These are phyloP conservation scores for Siderastrea radians DNA, from an alignment of 92 coral and sea anemone species.

Conservation along the genomic window DNA sequence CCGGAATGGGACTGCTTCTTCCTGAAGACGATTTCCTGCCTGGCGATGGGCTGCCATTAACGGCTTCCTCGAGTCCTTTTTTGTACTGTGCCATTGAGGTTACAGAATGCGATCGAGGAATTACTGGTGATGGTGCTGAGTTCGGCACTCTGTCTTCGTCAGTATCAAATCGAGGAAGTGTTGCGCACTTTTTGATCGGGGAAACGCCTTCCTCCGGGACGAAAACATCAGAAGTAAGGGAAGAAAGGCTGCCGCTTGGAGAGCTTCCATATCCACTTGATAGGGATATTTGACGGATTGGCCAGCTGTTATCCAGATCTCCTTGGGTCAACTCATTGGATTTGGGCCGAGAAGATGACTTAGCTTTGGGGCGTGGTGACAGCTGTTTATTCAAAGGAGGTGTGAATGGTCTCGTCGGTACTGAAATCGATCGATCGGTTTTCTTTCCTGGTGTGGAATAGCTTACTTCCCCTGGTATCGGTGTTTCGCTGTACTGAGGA, in stretches of 20 bases:
- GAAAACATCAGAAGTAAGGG: constrained; percentile 32
- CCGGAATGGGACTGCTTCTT: constrained; percentile 34
- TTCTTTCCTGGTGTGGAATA: neutral
- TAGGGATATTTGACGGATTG: constrained; percentile 3
- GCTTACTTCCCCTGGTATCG: constrained; percentile 2
- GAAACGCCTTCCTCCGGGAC: neutral
- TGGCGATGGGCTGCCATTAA: neutral
- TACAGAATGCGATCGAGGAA: constrained; percentile 12
- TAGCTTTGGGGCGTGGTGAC: constrained; percentile 11
- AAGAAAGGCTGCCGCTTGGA: constrained; percentile 28
- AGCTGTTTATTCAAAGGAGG: neutral
- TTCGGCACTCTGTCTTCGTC: neutral
- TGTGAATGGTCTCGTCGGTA: neutral
- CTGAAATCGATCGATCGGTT: constrained; percentile 21
- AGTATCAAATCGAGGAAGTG: constrained; percentile 24
- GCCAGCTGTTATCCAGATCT: neutral
- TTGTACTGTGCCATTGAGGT: constrained; percentile 30
- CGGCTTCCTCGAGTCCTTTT: neutral
- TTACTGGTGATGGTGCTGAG: neutral
- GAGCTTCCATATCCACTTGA: constrained; percentile 52
- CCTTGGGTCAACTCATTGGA: constrained; percentile 14
- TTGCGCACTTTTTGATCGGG: constrained; percentile 2
- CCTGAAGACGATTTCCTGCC: neutral
- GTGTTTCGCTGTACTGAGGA: neutral
- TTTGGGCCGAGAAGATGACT: neutral